Evolutionary conservation across 2,888 invertebrate species (phyloP), one percentile per base, ranked within the genome.

Genomic region (Osedax frankpressi): DNA sequence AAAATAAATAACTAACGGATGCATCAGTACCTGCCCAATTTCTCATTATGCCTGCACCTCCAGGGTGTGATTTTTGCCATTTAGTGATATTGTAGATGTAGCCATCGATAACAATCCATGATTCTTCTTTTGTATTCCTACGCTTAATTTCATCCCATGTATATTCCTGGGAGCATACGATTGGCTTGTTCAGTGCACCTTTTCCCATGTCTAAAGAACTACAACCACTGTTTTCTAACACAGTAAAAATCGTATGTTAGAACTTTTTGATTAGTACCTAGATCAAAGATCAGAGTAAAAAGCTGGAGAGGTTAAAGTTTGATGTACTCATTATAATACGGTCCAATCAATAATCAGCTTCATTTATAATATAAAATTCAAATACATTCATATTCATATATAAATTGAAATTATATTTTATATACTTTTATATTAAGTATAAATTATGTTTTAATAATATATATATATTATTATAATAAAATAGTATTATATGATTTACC

Each of bases 31-130:
- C 76, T 25, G 74, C 75, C n/a, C 62, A 77, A 30, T 74, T 72
- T 24, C 44, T 14, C 26, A 76, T 68, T 11, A 76, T 75, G 26
- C 72, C 73, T n/a, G 71, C 76, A 30, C 76, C 76, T 19, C 76
- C 76, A 1, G 76, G 76, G 63, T 76, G 76, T 25, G 65, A 70
- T 59, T 63, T 73, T 11, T 62, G 62, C 71, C 73, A 77, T 14
- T 67, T 67, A 6, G 75, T 75, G 11, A 77, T 65, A 28, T 77
- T 74, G 44, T 77, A 77, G 24, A 77, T 76, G 29, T 73, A 70
- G 24, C 73, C 75, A n/a, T 76, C 70, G n/a, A 77, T 70, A 24
- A 74, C 75, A 14, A 77, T 70, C 77, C 76, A 77, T 27, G 63
- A n/a, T 25, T 76, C 75, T 3, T 63, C 69, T 30, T 59, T 63